Evolutionary conservation across 2,113 vertebrate genomes (phyloP), one percentile per base, ranked within the genome.

Genomic region (Cisticola juncidis): DNA sequence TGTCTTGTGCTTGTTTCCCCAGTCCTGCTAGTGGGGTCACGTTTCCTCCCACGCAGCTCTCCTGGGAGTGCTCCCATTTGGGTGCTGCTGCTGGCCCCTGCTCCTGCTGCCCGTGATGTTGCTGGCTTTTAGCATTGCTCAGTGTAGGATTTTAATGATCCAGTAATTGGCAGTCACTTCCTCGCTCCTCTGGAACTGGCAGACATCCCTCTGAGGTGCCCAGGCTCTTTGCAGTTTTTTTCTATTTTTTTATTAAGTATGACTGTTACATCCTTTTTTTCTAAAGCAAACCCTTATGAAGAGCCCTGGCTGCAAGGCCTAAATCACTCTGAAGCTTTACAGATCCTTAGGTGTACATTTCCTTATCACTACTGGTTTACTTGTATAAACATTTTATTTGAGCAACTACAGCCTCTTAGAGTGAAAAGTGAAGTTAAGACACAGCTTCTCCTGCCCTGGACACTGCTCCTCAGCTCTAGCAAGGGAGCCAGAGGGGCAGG

Each of bases 261-360:
- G 79, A 86, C 80, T 94, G 81, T 96, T 96, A 91, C 24, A 44
- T 47, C 76, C 65, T 82, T 92, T 54, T 80, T 82, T 81, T n/a
- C 79, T 58, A 6, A 40, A 61, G 58, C 48, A 44, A 47, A 45
- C 51, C 91, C 61, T 3, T 70, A 31, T 3, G 88, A 62, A 5
- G 33, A 76, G 88, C 89, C 89, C 85, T 77, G 82, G 69, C 94
- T 56, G 61, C 91, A 53, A 88, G 68, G 92, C 95, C 89, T 84
- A 62, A 68, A 45, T 42, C 92, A 74, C 74, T 93, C 96, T 62
- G 73, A 95, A 90, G 91, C 95, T 96, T 97, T 92, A 71, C 78
- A 40, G 92, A 47, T 95, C 38, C 92, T 72, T 44, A 95, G 96
- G 42, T 97, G 65, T 97, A 92, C 58, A 91, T 97, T 97, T 97